A percentile compares a stretch with the other conserved stretches of the same genome.
Evolutionary conservation across 2,888 invertebrate species (phyloP).

Genomic region (Sympetrum striolatum): DNA sequence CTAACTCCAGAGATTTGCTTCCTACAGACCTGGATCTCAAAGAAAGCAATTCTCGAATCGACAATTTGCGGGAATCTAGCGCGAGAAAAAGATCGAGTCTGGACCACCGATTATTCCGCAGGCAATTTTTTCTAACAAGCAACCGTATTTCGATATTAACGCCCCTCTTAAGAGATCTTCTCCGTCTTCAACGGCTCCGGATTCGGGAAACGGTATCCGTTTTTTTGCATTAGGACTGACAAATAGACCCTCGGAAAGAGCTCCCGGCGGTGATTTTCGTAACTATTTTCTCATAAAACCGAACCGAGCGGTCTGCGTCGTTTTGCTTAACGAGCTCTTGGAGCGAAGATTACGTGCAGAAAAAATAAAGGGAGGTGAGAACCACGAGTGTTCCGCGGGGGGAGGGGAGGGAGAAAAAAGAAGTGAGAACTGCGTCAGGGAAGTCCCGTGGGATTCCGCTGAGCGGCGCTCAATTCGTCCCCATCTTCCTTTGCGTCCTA

Average conservation of each 20-base stretch:
- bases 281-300: background rate
- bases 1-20: no score
- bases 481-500: background rate
- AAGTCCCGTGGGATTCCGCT: background rate
- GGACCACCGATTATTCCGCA: background rate
- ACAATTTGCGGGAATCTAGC: background rate
- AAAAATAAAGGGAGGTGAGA: background rate
- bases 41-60: no score
- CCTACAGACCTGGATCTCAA: no score
- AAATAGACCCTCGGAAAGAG: background rate
- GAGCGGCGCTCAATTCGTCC: background rate
- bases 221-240: background rate
- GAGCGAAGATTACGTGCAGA: background rate
- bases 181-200: background rate
- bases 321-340: background rate
- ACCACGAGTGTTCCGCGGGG: background rate
- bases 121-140: background rate
- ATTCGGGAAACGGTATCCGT: background rate
- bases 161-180: background rate
- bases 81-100: background rate
- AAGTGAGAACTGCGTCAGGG: background rate
- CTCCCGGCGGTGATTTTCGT: background rate
- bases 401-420: background rate
- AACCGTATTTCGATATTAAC: background rate
- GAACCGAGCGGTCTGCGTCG: background rate